Evolutionary conservation across 2,888 invertebrate species (phyloP).

Genomic region (Macaria notata): DNA sequence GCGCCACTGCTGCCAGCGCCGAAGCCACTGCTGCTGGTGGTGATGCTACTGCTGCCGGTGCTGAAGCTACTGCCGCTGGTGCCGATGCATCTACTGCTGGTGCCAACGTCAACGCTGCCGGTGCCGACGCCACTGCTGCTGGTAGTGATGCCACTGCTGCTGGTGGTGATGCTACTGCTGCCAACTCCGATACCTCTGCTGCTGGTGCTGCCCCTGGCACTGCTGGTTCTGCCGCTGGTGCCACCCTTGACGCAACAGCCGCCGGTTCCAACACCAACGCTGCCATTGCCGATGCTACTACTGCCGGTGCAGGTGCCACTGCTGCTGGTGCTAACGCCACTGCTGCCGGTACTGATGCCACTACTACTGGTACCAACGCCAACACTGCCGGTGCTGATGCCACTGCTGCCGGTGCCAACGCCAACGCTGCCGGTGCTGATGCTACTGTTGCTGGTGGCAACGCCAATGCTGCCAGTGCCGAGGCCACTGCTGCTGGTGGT

Average conservation of each 20-base stretch:
- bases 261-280: constrained; percentile 5
- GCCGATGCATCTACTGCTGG: neutral
- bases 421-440: neutral
- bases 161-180: neutral
- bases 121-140: constrained; percentile 1
- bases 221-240: neutral
- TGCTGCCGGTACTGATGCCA: neutral
- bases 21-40: constrained; percentile 4
- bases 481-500: constrained; percentile 4
- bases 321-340: neutral
- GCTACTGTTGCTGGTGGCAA: neutral
- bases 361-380: neutral
- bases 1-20: neutral
- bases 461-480: constrained; percentile 9
- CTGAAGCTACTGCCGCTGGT: constrained; percentile 1
- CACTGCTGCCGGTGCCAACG: neutral
- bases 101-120: neutral
- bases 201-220: constrained; percentile 3
- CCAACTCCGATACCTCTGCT: neutral
- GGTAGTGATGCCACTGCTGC: neutral
- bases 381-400: constrained; percentile 1
- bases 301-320: constrained; percentile 2
- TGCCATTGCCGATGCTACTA: neutral
- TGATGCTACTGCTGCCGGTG: constrained; percentile 5
- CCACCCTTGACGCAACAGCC: constrained; percentile 2